A percentile compares a stretch with the other conserved stretches of the same genome.
These are phyloP conservation scores for Globia sparganii DNA, from an alignment of 2,888 invertebrate species.

Conservation along the genomic window DNA sequence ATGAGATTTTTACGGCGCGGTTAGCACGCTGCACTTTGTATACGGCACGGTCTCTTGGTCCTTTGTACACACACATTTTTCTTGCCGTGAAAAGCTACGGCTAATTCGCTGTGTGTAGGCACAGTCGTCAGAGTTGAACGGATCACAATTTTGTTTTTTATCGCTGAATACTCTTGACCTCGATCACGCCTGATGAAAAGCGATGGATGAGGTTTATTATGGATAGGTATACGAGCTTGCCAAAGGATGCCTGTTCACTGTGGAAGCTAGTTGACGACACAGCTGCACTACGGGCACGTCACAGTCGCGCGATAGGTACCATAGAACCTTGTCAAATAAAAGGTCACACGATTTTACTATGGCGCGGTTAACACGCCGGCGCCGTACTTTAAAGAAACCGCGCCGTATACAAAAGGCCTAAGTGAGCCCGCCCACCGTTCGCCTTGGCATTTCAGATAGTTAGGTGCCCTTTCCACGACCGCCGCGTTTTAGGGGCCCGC, in stretches of 20 bases:
- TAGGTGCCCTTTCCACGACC: conserved; percentile 51
- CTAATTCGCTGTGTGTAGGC: too few relatives aligned
- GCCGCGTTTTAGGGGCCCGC: conserved; percentile 45
- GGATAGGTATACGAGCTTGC: too few relatives aligned
- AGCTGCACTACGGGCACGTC: background rate
- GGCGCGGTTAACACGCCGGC: background rate
- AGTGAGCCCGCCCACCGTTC: conserved; percentile 46
- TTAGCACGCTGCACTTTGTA: too few relatives aligned
- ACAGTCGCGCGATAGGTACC: background rate
- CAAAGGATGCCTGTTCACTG: background rate
- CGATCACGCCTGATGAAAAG: too few relatives aligned
- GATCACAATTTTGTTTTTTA: too few relatives aligned
- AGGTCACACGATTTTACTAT: background rate
- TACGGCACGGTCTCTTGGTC: too few relatives aligned
- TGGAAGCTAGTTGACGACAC: background rate
- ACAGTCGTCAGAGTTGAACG: too few relatives aligned
- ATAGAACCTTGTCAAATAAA: background rate
- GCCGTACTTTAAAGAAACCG: background rate
- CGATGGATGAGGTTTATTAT: background rate
- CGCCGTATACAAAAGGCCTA: background rate
- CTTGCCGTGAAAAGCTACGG: too few relatives aligned
- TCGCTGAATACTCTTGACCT: too few relatives aligned
- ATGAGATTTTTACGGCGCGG: too few relatives aligned
- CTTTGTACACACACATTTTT: too few relatives aligned
- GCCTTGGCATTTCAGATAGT: conserved; percentile 61